Base-by-base conservation (phyloP, 2,888 invertebrate species). In the Drosophila paramelanica region DNA sequence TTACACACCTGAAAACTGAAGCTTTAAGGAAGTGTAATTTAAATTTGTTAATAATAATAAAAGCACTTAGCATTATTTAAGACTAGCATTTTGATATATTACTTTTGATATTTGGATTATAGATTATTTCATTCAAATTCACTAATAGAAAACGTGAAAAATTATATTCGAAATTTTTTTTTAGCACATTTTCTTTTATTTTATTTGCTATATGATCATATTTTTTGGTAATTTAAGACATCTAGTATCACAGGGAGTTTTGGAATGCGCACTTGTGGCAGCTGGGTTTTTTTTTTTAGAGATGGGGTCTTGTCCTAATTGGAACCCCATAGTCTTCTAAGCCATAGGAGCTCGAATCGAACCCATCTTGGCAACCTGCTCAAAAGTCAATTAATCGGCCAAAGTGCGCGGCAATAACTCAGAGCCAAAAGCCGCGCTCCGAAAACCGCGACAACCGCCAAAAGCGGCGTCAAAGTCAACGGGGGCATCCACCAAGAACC, bases 381-480 rank as follows among this genome's bases (percentile, higher is more conserved):
- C 43, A 41, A 46, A 66, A 87, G 89, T 88, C 84, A 83, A 88
- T 85, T 85, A 87, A 85, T 79, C 80, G 85, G 60, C 70, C 68
- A 72, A 87, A 84, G 77, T 77, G 85, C 76, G 66, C 57, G 77
- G 77, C 70, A 71, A 83, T 88, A 83, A 88, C 74, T 85, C 83
- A 64, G 77, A 42, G 69, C 65, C 62, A 61, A 53, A 17, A 17
- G 17, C 17, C 17, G 17, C 17, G 17, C 17, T 17, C 17, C 17
- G 17, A 17, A 17, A 83, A 88, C 85, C 85, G 88, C 85, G 79
- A 85, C 88, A 85, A 89, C 89, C 85, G 81, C 88, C 89, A 85
- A 87, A 86, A 80, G 88, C 79, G 84, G 79, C 87, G 79, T 81
- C 71, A 80, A 80, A 77, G 79, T 77, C 81, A 79, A 74, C 68